These are phyloP conservation scores for Astropecten irregularis DNA, from an alignment of 53 echinoderm and acorn worm genomes.

Conservation along the genomic window DNA sequence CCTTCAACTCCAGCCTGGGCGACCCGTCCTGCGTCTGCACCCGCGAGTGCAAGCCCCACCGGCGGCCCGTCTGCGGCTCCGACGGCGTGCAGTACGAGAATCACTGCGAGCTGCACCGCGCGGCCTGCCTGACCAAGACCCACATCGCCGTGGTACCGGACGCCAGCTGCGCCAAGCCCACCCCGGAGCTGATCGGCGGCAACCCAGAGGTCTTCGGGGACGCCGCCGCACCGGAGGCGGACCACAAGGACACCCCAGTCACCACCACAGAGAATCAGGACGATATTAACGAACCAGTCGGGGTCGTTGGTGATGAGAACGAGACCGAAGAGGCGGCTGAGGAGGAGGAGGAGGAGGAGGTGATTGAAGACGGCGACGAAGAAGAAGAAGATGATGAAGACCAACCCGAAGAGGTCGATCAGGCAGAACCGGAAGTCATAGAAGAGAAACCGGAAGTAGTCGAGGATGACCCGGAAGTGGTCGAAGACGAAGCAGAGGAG, in stretches of 20 bases:
- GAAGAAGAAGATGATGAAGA: not conserved
- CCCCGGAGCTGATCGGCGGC: slow-evolving; percentile 25
- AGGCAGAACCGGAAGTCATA: not conserved
- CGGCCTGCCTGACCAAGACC: slow-evolving; percentile 77
- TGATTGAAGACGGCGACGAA: not conserved
- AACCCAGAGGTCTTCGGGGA: slow-evolving; percentile 12
- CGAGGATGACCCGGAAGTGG: slow-evolving; percentile 5
- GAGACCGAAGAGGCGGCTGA: not conserved
- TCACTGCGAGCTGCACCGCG: slow-evolving; percentile 95
- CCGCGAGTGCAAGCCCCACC: slow-evolving; percentile 72
- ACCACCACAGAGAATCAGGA: not conserved
- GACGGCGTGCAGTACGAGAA: slow-evolving; percentile 89
- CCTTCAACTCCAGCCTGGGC: slow-evolving; percentile 68
- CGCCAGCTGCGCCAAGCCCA: slow-evolving; percentile 27
- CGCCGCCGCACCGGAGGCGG: not conserved
- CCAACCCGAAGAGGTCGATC: not conserved
- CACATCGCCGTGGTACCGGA: slow-evolving; percentile 68
- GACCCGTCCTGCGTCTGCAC: slow-evolving; percentile 83
- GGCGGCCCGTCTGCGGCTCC: slow-evolving; percentile 92
- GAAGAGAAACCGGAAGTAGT: not conserved
- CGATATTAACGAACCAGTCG: not conserved
- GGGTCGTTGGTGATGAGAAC: not conserved
- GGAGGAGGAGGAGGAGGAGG: not conserved
- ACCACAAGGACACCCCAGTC: not conserved
- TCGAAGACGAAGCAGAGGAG: not conserved